These are phyloP conservation scores for Osmerus mordax DNA, from an alignment of 2,113 vertebrate species.

Conservation along the genomic window DNA sequence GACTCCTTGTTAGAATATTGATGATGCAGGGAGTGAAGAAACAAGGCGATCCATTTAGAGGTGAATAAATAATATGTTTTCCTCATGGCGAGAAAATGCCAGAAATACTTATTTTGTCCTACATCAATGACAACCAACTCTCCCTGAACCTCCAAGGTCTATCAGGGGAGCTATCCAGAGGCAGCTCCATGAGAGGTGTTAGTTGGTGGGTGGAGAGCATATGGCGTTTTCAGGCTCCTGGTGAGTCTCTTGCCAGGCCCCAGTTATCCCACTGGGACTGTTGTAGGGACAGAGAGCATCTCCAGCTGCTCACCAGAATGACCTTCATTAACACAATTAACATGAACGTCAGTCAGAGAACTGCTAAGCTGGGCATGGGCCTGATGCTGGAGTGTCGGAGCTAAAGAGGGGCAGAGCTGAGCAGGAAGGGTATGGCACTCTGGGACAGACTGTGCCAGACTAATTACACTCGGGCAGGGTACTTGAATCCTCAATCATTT, in stretches of 20 bases:
- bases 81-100: background rate
- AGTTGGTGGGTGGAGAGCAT: slow-evolving; percentile 56
- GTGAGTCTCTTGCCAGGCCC: slow-evolving; percentile 44
- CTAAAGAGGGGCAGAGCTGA: slow-evolving; percentile 4
- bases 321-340: slow-evolving; percentile 75
- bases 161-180: slow-evolving; percentile 28
- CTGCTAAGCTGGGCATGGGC: slow-evolving; percentile 12
- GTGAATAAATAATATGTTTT: background rate
- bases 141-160: slow-evolving; percentile 7
- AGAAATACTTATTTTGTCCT: too few species aligned
- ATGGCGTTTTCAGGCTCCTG: slow-evolving; percentile 58
- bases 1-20: background rate
- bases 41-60: slow-evolving; percentile 3
- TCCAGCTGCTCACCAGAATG: slow-evolving; percentile 67
- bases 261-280: slow-evolving; percentile 51
- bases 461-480: background rate
- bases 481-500: background rate
- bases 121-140: slow-evolving; percentile 1
- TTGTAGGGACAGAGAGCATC: slow-evolving; percentile 55
- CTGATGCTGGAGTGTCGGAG: slow-evolving; percentile 6
- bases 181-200: slow-evolving; percentile 39
- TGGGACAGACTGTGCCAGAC: background rate
- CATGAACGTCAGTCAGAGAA: slow-evolving; percentile 61
- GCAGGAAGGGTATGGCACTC: slow-evolving; percentile 2
- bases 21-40: background rate